A percentile compares a stretch with the other conserved stretches of the same genome.
Evolutionary conservation across 2,888 invertebrate genomes (phyloP).

Genomic region (Bellardia bayeri): DNA sequence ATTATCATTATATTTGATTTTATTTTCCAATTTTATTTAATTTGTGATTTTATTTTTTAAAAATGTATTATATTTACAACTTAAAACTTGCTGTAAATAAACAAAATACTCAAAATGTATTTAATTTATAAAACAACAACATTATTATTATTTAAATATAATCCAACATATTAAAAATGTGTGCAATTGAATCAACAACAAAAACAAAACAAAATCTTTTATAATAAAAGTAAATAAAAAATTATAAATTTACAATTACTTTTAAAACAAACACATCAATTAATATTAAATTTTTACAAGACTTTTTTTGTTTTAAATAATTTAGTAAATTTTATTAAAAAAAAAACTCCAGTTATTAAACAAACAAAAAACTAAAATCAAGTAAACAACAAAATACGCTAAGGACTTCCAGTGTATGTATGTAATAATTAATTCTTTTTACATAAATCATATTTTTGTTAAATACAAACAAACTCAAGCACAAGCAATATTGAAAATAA

Average conservation of each 20-base stretch:
- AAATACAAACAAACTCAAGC: constrained; percentile 47
- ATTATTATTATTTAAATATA: not conserved
- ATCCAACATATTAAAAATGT: constrained; percentile 67
- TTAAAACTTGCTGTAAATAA: constrained; percentile 61
- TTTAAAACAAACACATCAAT: constrained; percentile 23
- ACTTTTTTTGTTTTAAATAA: constrained; percentile 39
- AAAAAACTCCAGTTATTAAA: constrained; percentile 28
- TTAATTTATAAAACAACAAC: constrained; percentile 26
- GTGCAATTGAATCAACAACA: constrained; percentile 68
- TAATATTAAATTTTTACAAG: constrained; percentile 48
- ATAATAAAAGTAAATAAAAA: constrained; percentile 22
- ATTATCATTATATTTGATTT: not conserved
- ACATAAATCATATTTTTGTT: constrained; percentile 8
- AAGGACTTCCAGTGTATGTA: constrained; percentile 72
- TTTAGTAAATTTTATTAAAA: not conserved
- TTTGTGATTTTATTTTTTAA: constrained; percentile 68
- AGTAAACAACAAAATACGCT: constrained; percentile 70
- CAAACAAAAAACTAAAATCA: not conserved
- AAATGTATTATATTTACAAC: constrained; percentile 60
- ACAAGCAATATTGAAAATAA: constrained; percentile 65
- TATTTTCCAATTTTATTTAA: constrained; percentile 29
- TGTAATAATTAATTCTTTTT: constrained; percentile 31
- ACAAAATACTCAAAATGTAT: constrained; percentile 66
- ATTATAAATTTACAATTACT: not conserved
- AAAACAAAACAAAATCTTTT: constrained; percentile 40